Evolutionary conservation across 2,113 vertebrate species (phyloP), one percentile per base, ranked within the genome.

Genomic region (Sinocyclocheilus rhinocerous): DNA sequence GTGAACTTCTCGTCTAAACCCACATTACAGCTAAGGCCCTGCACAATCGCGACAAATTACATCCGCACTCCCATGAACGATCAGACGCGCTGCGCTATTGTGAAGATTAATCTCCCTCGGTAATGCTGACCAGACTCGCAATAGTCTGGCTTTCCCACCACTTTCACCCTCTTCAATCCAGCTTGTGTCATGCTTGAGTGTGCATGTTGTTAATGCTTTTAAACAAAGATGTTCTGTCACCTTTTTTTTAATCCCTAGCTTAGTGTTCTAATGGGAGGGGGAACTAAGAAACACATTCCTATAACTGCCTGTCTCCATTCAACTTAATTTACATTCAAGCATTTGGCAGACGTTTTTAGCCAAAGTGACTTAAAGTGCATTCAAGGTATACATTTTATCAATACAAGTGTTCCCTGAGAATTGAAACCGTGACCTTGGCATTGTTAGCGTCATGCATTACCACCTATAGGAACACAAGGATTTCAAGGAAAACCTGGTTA

Each of bases 1-100:
- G 83, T 81, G 67, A 81, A 85, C 67, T 76, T 81, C 69, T 76
- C 42, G n/a, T 45, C 83, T 76, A 70, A 78, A 78, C n/a, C 83
- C 22, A 50, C 18, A 50, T 61, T 75, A 79, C 42, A 4, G 67
- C 48, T 69, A 76, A 59, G 42, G 33, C 80, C 36, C 15, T 8
- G 15, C 29, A 48, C 75, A 55, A 88, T 73, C 61, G 16, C 55
- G 2, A 24, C 84, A 77, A 81, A 84, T 80, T 86, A 86, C 75
- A 80, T 36, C 77, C 50, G 24, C 29, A 29, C 77, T 77, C 33
- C 73, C 69, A 26, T 29, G 6, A 86, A 79, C 16, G 67, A 70
- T 81, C 29, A 33, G 48, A 76, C 15, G 16, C 7, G 12, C 12
- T 3, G 24, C 45, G 10, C 57, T 26, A 52, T 50, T 75, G 67